Evolutionary conservation across 2,888 invertebrate genomes (phyloP).

Genomic region (Resseliella maxima): DNA sequence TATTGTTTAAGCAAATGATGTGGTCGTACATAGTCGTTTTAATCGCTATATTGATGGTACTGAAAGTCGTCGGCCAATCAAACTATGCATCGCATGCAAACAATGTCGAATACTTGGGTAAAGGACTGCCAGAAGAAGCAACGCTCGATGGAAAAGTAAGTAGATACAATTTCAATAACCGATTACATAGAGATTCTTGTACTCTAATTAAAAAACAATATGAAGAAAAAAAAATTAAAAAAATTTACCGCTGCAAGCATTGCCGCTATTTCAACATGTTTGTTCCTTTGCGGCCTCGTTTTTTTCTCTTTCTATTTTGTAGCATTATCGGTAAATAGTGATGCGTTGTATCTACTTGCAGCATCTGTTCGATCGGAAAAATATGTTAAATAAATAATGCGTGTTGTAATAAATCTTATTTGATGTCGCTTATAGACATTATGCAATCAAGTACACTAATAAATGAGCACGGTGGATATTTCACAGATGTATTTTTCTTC

Average conservation of each 20-base stretch:
- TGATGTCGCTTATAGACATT: constrained; percentile 13
- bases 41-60: constrained; percentile 53
- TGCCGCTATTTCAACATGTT: constrained; percentile 3
- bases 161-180: constrained; percentile 23
- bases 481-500: no score
- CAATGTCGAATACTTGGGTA: constrained; percentile 84
- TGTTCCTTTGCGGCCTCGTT: background rate
- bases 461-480: no score
- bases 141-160: constrained; percentile 85
- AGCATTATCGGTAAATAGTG: no score
- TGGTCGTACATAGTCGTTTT: background rate
- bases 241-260: no score
- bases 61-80: constrained; percentile 72
- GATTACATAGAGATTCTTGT: no score
- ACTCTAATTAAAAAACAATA: no score
- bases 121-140: constrained; percentile 85
- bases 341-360: no score
- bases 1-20: background rate
- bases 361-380: no score
- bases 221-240: background rate
- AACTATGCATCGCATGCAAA: constrained; percentile 90
- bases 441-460: constrained; percentile 2
- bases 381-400: no score
- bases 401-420: constrained; percentile 41
- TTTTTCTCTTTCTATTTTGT: constrained; percentile 3